Evolutionary conservation across 64 coral and sea anemone species (phyloP), one percentile per base, ranked within the genome.

Genomic region (Actinia tenebrosa): DNA sequence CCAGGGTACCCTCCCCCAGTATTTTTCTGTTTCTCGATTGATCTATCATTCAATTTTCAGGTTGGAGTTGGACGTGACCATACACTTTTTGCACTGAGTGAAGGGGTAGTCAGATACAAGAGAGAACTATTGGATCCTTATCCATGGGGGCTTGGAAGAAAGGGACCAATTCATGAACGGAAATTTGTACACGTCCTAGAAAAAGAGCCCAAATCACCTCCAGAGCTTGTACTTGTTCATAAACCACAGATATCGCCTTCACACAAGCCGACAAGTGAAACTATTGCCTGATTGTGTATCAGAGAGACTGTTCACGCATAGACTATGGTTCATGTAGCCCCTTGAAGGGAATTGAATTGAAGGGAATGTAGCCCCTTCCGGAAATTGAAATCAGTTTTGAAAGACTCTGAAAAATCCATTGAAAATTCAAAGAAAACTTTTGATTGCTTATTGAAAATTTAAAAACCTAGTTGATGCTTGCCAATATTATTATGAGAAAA

Each of bases 51-150:
- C 42, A 14, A 56, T n/a, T 82, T 83, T 42, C 63, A 99, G 97
- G 97, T 99, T 88, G 93, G 97, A n/a, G 84, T 99, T 90, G 97
- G 97, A 16, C 85, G 87, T 47, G 97, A 99, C 52, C 91, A 92
- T 79, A 99, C 93, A 59, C 53, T 99, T 19, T 99, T 88, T 91
- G 90, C 97, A 59, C 44, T 99, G 45, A 92, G 83, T 15, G 93
- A 99, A 86, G 97, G 97, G 68, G 82, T 87, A 45, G 97, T 99
- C 42, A 90, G 88, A 86, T 89, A 88, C 30, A 95, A 82, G 45
- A 92, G 86, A 26, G 93, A 95, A 87, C 86, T 95, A 8, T 60
- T 95, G 11, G 86, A 92, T 3, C 97, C 97, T 19, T 95, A 99
- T 53, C 93, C 93, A 18, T 95, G 97, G 97, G 91, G 87, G 17